A percentile compares a stretch with the other conserved stretches of the same genome.
These are phyloP conservation scores for Euborellia annulipes DNA, from an alignment of 1,140 invertebrate genomes.

Conservation along the genomic window DNA sequence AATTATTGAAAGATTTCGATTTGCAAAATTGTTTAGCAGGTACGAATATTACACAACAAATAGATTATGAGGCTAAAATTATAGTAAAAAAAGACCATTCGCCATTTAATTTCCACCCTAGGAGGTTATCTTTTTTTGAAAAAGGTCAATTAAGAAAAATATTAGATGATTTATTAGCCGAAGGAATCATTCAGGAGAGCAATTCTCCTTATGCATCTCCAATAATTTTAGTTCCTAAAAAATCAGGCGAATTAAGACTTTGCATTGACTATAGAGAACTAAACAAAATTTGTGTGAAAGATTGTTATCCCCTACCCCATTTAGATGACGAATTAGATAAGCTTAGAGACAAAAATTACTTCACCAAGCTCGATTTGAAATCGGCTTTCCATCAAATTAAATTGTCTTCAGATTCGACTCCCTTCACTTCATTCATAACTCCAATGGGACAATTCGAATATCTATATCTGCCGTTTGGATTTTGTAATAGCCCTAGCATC, in stretches of 20 bases:
- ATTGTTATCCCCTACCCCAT: conserved; percentile 26
- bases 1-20: too few relatives aligned
- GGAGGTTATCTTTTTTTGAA: too few relatives aligned
- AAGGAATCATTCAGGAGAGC: conserved; percentile 15
- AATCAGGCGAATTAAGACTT: conserved; percentile 16
- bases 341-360: conserved; percentile 11
- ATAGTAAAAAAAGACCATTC: too few relatives aligned
- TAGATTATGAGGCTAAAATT: too few relatives aligned
- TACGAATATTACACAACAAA: too few relatives aligned
- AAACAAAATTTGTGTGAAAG: conserved; percentile 27
- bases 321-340: conserved; percentile 20
- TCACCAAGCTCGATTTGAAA: conserved; percentile 20
- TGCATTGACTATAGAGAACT: conserved; percentile 27
- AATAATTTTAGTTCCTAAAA: conserved; percentile 18
- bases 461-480: conserved; percentile 10
- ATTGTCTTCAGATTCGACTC: conserved; percentile 10
- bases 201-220: conserved; percentile 14
- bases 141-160: conserved; percentile 1
- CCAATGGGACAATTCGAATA: conserved; percentile 9
- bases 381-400: conserved; percentile 9
- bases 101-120: too few relatives aligned
- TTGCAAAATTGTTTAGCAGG: too few relatives aligned
- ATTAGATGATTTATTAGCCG: conserved; percentile 11
- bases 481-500: too few relatives aligned
- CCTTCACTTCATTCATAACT: conserved; percentile 9